Conservation (phyloP, 2,797 vertebrate genomes). For the Masticophis lateralis region DNA sequence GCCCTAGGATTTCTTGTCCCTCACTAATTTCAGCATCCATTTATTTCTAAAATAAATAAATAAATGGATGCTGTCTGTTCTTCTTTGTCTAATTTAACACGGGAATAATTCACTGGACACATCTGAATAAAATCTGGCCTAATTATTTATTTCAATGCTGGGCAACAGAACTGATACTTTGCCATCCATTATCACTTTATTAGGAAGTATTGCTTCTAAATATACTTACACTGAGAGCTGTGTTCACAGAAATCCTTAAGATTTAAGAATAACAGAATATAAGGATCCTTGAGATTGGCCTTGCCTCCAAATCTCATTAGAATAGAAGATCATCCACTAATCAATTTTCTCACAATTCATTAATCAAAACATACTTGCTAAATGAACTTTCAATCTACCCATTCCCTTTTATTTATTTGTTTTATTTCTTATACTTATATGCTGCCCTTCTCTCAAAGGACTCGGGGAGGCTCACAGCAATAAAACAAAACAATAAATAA, state of each 20-base stretch:
- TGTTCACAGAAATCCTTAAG: not conserved
- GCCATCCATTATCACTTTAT: not conserved
- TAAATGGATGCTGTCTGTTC: not conserved
- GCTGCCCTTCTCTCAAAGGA: too few relatives aligned
- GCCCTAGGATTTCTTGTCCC: not conserved
- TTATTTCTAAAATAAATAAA: not conserved
- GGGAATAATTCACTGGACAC: not conserved
- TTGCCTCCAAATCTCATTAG: not conserved
- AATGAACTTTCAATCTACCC: not conserved
- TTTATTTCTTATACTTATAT: too few relatives aligned
- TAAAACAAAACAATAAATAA: too few relatives aligned
- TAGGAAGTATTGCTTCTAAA: not conserved
- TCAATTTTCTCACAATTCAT: not conserved
- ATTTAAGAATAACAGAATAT: not conserved
- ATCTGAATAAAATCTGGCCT: not conserved
- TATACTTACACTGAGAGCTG: not conserved
- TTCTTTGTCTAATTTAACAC: not conserved
- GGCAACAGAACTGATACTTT: not conserved
- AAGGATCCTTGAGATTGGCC: not conserved
- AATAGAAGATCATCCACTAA: not conserved
- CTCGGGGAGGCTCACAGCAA: too few relatives aligned
- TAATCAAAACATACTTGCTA: not conserved
- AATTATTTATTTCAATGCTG: not conserved
- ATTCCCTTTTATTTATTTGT: not conserved
- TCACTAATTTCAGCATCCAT: not conserved